Conservation (phyloP, 1,140 invertebrate genomes). For the Cotesia vestalis region DNA sequence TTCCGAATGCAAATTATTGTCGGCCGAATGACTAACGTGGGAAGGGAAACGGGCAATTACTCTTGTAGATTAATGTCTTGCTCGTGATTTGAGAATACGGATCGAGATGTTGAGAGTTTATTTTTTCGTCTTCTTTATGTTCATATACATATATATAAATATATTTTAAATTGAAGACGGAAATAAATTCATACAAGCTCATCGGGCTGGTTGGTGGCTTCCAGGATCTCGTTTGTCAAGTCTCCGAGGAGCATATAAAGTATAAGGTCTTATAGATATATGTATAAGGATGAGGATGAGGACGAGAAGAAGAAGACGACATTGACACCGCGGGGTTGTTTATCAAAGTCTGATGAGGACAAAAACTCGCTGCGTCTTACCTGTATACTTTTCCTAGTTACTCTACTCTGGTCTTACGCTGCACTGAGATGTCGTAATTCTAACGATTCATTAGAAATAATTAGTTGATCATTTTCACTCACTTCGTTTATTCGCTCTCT, state of each 20-base stretch:
- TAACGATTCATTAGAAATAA: slow-evolving; percentile 61
- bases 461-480: slow-evolving; percentile 46
- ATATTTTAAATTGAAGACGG: too few species aligned
- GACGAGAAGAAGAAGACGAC: not conserved
- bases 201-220: too few species aligned
- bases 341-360: slow-evolving; percentile 1
- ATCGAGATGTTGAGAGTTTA: slow-evolving; percentile 10
- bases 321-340: too few species aligned
- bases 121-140: too few species aligned
- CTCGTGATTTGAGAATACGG: slow-evolving; percentile 10
- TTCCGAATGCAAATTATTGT: slow-evolving; percentile 35
- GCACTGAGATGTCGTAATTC: slow-evolving; percentile 28
- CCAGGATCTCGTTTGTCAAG: too few species aligned
- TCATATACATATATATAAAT: too few species aligned
- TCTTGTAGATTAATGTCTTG: slow-evolving; percentile 2
- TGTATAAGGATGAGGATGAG: not conserved
- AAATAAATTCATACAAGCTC: too few species aligned
- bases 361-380: not conserved
- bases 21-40: slow-evolving; percentile 35
- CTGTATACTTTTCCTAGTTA: slow-evolving; percentile 9
- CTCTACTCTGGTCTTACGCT: not conserved
- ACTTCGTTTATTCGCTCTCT: slow-evolving; percentile 16
- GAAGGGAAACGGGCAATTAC: slow-evolving; percentile 40
- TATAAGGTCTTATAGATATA: too few species aligned
- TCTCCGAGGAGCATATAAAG: too few species aligned